These are phyloP conservation scores for Nemotelus pantherinus DNA, from an alignment of 2,888 invertebrate species.

Conservation along the genomic window DNA sequence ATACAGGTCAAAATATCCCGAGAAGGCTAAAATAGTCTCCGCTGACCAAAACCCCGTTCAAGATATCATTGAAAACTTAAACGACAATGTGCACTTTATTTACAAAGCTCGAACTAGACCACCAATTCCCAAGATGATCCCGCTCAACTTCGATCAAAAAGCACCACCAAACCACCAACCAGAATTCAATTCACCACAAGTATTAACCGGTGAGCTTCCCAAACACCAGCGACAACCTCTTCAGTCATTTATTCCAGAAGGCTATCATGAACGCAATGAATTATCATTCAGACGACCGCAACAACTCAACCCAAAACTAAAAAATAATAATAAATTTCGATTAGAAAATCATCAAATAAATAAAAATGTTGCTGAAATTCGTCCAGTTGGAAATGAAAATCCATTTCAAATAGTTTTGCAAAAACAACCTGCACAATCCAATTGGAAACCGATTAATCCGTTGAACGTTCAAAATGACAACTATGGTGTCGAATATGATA, in stretches of 20 bases:
- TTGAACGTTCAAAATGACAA: conserved; percentile 43
- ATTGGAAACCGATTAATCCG: conserved; percentile 55
- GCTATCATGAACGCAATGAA: conserved; percentile 63
- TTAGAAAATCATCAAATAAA: neutral
- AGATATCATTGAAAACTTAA: conserved; percentile 56
- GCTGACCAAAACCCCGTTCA: conserved; percentile 43
- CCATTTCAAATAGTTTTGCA: conserved; percentile 61
- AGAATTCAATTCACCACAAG: conserved; percentile 62
- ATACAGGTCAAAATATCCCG: conserved; percentile 49
- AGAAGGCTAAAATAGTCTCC: conserved; percentile 31
- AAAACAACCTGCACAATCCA: conserved; percentile 56
- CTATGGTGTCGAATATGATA: conserved; percentile 58
- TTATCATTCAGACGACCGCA: neutral
- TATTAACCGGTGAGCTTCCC: conserved; percentile 55
- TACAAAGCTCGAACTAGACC: conserved; percentile 62
- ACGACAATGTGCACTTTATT: conserved; percentile 63
- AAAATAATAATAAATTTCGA: conserved; percentile 52
- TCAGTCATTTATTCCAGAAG: conserved; percentile 62
- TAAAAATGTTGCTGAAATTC: conserved; percentile 51
- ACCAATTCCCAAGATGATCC: conserved; percentile 53
- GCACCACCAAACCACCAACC: conserved; percentile 61
- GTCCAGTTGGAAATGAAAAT: conserved; percentile 56
- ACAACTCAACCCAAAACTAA: conserved; percentile 60
- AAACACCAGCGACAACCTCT: conserved; percentile 57
- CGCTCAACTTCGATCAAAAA: conserved; percentile 62